Evolutionary conservation across 1,140 invertebrate genomes (phyloP), one percentile per base, ranked within the genome.

Genomic region (Drosophila neocordata): DNA sequence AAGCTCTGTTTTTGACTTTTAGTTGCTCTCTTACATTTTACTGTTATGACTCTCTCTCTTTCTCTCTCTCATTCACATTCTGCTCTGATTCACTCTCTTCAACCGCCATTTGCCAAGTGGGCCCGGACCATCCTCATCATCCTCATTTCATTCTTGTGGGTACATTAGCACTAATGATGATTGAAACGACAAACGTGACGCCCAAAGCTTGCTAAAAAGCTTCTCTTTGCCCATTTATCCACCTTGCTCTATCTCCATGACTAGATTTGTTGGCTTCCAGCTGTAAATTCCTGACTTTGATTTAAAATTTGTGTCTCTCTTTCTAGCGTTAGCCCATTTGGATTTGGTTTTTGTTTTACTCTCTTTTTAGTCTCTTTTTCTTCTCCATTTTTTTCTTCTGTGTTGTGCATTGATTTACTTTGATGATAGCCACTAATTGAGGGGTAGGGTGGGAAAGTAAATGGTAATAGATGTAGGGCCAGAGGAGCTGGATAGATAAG

Each of bases 81-180:
- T 34, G 12, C 35, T 44, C 22, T 41, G 13, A 55, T 35, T 52
- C 48, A 24, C 44, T 38, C 56, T 67, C 34, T 65, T 52, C 58
- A 20, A 38, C 41, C 59, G 64, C 31, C 37, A 68, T 59, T 81
- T 79, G 57, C 80, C 70, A 89, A 80, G 76, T 80, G 77, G 77
- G 77, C 64, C 77, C 85, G 90, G 41, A 48, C 18, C 41, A 20
- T 48, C 41, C 41, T 48, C 18, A 48, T 48, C 41, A 20, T 48
- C 41, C 41, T 48, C 18, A 48, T 48, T 18, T 48, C 41, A 91
- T 91, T 90, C 85, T 89, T 91, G 90, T 91, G 90, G 90, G 90
- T 91, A 91, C 84, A 91, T 91, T 91, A 91, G 89, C 75, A 67
- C 90, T 91, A 91, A 91, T 91, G 90, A 91, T 91, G 90, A 91